Base-by-base conservation (phyloP, 2,888 invertebrate species). In the Xestia c-nigrum region DNA sequence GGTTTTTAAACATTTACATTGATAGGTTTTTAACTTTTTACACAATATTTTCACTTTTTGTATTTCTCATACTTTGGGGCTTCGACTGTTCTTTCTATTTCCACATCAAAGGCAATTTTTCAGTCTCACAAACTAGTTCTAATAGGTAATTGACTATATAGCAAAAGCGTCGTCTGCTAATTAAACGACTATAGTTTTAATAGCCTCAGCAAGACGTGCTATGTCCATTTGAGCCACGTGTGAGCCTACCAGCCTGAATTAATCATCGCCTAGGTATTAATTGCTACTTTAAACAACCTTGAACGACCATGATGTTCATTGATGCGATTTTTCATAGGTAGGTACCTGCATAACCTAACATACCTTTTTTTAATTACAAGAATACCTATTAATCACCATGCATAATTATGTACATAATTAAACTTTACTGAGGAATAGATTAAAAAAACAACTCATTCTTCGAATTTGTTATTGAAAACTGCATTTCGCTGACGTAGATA, bases 231-330 rank as follows among this genome's bases (percentile, higher is more conserved):
- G 76, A 47, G 65, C 67, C 87, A 85, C 83, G 77, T 81, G 78
- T 52, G 72, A 61, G 76, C 24, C 47, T 59, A 21, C 64, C 40
- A 66, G 66, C 73, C 43, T 24, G 69, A 72, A 80, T 79, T 84
- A 86, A 81, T 83, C 80, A 80, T 74, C 63, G 72, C 64, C 69
- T 79, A 78, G 75, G 80, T 69, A 74, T 85, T 88, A 85, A 88
- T 87, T 83, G 69, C 74, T 80, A 68, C 65, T 68, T 83, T 67
- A 61, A 47, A 40, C 72, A 78, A 81, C 88, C 85, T 88, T 88
- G 85, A 67, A 74, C 46, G 43, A 57, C 61, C 65, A 80, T 78
- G 72, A 76, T 79, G 71, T 59, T 79, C 69, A 81, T 71, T 88
- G 78, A 85, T 84, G 82, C 52, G 64, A 76, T 80, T 80, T 84